These are phyloP conservation scores for Aporrectodea caliginosa DNA, from an alignment of 1,140 invertebrate genomes.

Conservation along the genomic window DNA sequence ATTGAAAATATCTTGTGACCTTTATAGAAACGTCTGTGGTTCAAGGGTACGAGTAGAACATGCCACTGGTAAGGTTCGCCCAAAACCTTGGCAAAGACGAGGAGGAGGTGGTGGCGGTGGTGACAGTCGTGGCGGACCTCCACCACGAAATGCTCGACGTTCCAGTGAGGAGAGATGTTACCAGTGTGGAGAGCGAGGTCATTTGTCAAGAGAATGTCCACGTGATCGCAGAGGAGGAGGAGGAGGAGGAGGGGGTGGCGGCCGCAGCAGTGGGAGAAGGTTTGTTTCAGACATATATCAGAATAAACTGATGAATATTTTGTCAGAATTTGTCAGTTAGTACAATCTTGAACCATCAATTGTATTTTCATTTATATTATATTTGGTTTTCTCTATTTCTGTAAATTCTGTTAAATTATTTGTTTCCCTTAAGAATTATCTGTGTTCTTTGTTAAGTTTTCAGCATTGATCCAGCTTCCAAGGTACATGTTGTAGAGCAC, in stretches of 20 bases:
- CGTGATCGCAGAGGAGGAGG: not conserved
- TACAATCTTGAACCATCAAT: not conserved
- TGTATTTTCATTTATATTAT: not conserved
- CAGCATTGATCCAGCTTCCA: not conserved
- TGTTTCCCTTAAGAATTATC: not conserved
- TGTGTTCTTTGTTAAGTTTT: not conserved
- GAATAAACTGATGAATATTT: too few species aligned
- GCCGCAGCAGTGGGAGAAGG: not conserved
- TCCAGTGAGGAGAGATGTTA: not conserved
- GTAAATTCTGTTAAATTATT: not conserved
- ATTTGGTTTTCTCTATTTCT: not conserved
- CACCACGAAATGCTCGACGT: not conserved
- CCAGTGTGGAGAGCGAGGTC: not conserved
- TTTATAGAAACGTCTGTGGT: slow-evolving; percentile 75
- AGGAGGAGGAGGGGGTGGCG: not conserved
- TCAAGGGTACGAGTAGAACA: slow-evolving; percentile 83
- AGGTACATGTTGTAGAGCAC: too few species aligned
- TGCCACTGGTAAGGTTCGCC: slow-evolving; percentile 66
- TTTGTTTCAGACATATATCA: not conserved
- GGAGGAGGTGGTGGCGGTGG: not conserved
- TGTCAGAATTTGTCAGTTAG: not conserved
- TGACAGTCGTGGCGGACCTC: too few species aligned
- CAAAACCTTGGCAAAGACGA: not conserved
- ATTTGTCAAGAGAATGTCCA: not conserved
- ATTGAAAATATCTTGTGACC: too few species aligned